These are phyloP conservation scores for Procambarus virginalis DNA, from an alignment of 1,140 invertebrate species.

Conservation along the genomic window DNA sequence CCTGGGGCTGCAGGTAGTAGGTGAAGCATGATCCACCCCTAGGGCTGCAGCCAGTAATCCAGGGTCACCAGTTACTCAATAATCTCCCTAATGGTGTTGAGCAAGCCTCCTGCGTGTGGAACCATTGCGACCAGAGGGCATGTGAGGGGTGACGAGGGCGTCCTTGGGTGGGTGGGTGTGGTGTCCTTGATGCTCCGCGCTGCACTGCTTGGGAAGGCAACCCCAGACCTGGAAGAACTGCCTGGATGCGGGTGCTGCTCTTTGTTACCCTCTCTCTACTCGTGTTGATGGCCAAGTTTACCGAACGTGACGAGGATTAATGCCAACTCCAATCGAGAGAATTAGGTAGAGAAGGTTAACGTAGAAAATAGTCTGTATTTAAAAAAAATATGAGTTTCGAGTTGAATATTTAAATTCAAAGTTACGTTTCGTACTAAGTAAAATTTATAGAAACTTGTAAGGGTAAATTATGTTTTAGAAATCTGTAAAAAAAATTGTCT, in stretches of 20 bases:
- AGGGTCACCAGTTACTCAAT: background rate
- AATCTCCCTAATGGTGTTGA: background rate
- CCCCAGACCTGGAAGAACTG: background rate
- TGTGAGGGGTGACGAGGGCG: no score
- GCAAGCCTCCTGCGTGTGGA: background rate
- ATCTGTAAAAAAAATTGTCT: no score
- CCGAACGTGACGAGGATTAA: background rate
- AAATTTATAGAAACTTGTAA: no score
- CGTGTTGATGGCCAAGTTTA: background rate
- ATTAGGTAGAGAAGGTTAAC: no score
- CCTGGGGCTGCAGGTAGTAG: no score
- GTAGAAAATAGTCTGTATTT: background rate
- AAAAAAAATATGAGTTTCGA: background rate
- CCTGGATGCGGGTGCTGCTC: background rate
- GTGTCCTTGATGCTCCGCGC: background rate
- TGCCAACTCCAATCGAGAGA: background rate
- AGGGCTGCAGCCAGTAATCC: no score
- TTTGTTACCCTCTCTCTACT: background rate
- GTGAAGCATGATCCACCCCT: no score
- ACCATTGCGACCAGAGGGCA: no score
- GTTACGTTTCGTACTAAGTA: no score
- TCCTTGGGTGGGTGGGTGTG: background rate
- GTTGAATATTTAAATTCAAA: background rate
- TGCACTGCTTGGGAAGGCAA: background rate
- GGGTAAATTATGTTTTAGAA: no score